These are phyloP conservation scores for Sebastes oblongus DNA, from an alignment of 2,797 vertebrate species.

Conservation along the genomic window DNA sequence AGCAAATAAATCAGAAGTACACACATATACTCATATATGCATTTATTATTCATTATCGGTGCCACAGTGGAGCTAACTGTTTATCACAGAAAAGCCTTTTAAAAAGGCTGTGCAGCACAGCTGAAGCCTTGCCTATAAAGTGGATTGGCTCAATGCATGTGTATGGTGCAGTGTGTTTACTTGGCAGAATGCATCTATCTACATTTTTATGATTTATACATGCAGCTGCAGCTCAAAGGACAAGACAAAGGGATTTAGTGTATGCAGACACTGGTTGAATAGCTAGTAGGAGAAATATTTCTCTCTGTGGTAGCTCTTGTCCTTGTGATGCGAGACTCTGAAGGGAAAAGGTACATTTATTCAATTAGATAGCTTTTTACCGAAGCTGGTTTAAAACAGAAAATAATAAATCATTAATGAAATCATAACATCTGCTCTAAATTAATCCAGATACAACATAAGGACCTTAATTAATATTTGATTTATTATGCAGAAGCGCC, in stretches of 20 bases:
- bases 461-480: slow-evolving; percentile 27
- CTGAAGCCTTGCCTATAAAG: slow-evolving; percentile 37
- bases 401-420: slow-evolving; percentile 25
- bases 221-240: slow-evolving; percentile 51
- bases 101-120: slow-evolving; percentile 28
- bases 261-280: slow-evolving; percentile 43
- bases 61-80: slow-evolving; percentile 51
- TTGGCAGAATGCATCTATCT: slow-evolving; percentile 55
- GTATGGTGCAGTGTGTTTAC: slow-evolving; percentile 38
- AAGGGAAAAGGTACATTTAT: slow-evolving; percentile 13
- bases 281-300: slow-evolving; percentile 15
- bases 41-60: slow-evolving; percentile 76
- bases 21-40: slow-evolving; percentile 55
- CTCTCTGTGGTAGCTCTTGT: slow-evolving; percentile 12
- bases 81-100: slow-evolving; percentile 64
- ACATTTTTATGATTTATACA: slow-evolving; percentile 57
- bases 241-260: slow-evolving; percentile 47
- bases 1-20: slow-evolving; percentile 60
- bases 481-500: background rate
- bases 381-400: background rate
- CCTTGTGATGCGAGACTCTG: slow-evolving; percentile 16
- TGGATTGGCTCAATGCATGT: slow-evolving; percentile 30
- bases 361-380: slow-evolving; percentile 22
- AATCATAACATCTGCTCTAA: slow-evolving; percentile 30
- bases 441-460: slow-evolving; percentile 15